Percentiles rank a stretch among this genome's conserved stretches.
Conservation (phyloP, 2,797 vertebrate species). For the Kryptopterus vitreolus region DNA sequence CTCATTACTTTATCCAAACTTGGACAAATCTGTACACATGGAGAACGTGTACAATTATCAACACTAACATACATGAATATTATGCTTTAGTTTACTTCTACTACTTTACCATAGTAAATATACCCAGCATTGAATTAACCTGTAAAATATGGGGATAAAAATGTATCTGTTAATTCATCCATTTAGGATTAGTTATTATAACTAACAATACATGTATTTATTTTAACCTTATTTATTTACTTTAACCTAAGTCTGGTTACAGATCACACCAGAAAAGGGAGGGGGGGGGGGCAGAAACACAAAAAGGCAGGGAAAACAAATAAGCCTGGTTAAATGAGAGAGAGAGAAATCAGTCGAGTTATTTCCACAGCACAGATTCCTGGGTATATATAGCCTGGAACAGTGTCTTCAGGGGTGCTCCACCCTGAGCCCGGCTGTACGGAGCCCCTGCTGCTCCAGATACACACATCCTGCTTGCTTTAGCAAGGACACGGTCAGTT, state of each 20-base stretch:
- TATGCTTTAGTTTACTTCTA: background rate
- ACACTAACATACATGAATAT: background rate
- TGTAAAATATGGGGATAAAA: background rate
- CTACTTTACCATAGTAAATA: background rate
- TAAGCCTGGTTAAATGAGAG: slow-evolving; percentile 45
- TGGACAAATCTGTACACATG: no score
- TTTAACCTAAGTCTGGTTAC: no score
- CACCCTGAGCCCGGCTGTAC: slow-evolving; percentile 17
- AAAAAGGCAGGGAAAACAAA: slow-evolving; percentile 5
- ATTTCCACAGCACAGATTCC: slow-evolving; percentile 47
- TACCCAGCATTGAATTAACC: background rate
- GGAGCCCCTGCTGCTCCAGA: slow-evolving; percentile 24
- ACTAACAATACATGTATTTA: no score
- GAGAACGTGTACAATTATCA: background rate
- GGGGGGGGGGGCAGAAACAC: background rate
- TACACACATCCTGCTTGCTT: slow-evolving; percentile 30
- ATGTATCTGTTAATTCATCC: background rate
- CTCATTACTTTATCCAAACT: no score
- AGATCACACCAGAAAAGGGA: background rate
- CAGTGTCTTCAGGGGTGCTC: slow-evolving; percentile 48
- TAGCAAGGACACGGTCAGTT: slow-evolving; percentile 6
- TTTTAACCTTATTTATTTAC: no score
- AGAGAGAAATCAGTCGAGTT: slow-evolving; percentile 44
- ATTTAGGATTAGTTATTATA: background rate
- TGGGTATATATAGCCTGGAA: slow-evolving; percentile 46